A percentile compares a stretch with the other conserved stretches of the same genome.
Evolutionary conservation across 2,888 invertebrate species (phyloP).

Genomic region (Heteropelma amictum): DNA sequence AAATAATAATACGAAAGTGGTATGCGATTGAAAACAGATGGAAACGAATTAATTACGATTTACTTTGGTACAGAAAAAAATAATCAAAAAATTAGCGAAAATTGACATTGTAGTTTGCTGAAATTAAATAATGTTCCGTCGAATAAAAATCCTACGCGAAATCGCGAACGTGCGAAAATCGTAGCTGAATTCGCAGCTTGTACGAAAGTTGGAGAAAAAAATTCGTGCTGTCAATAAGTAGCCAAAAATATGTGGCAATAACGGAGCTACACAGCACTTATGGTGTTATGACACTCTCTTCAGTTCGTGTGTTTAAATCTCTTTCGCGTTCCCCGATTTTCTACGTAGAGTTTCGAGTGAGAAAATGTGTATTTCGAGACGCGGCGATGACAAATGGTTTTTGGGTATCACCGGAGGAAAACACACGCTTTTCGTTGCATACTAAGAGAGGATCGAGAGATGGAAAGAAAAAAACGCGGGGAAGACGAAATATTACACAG

Average conservation of each 20-base stretch:
- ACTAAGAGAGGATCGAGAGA: slow-evolving; percentile 53
- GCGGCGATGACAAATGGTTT: slow-evolving; percentile 76
- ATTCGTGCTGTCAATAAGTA: too few species aligned
- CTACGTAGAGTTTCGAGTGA: slow-evolving; percentile 25
- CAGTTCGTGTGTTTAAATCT: slow-evolving; percentile 17
- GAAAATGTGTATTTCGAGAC: slow-evolving; percentile 69
- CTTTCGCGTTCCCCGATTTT: slow-evolving; percentile 22
- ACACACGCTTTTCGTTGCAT: slow-evolving; percentile 56
- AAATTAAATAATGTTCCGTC: background rate
- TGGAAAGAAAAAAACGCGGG: slow-evolving; percentile 32
- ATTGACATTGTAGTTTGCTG: background rate
- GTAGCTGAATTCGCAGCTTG: too few species aligned
- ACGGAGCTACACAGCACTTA: slow-evolving; percentile 1
- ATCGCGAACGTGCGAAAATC: too few species aligned
- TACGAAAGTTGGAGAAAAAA: too few species aligned
- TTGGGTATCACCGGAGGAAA: slow-evolving; percentile 61
- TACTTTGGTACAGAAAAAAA: too few species aligned
- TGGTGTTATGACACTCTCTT: too few species aligned
- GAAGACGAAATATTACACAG: background rate
- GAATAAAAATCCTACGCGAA: too few species aligned
- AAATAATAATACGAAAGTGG: background rate
- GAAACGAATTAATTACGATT: too few species aligned
- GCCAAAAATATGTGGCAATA: too few species aligned
- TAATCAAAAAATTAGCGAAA: background rate
- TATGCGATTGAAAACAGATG: background rate